These are phyloP conservation scores for Linyphia triangularis DNA, from an alignment of 2,888 invertebrate genomes.

Conservation along the genomic window DNA sequence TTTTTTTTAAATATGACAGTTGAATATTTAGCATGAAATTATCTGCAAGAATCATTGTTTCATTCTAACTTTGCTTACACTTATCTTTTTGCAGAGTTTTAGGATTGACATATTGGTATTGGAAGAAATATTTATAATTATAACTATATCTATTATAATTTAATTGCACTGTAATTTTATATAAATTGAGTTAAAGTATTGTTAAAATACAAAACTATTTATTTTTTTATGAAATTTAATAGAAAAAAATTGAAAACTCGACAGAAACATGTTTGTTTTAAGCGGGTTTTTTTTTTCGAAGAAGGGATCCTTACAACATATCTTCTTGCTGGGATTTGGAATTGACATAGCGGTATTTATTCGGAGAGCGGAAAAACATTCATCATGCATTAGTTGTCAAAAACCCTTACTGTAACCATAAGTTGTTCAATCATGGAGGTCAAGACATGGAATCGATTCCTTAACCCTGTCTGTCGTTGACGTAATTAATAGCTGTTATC, in stretches of 20 bases:
- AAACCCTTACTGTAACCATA: background rate
- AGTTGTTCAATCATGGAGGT: constrained; percentile 38
- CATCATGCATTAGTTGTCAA: constrained; percentile 41
- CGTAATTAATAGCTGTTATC: constrained; percentile 51
- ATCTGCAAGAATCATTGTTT: no score
- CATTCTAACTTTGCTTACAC: no score
- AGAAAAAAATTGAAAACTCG: background rate
- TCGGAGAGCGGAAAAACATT: no score
- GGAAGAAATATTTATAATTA: background rate
- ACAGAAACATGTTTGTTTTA: background rate
- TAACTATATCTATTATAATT: no score
- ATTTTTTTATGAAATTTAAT: background rate
- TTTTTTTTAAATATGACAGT: no score
- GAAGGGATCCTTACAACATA: background rate
- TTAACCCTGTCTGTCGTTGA: constrained; percentile 44
- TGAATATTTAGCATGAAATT: no score
- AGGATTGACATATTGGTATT: background rate
- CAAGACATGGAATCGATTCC: constrained; percentile 35
- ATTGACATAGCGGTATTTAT: no score
- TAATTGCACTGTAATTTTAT: no score
- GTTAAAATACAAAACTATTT: background rate
- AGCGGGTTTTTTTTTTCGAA: background rate
- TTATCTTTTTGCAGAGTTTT: background rate
- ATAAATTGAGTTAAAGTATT: no score
- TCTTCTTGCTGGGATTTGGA: background rate